phyloP scores from a whole-genome alignment of 2,797 vertebrate species.

The Chromis chromis region DNA sequence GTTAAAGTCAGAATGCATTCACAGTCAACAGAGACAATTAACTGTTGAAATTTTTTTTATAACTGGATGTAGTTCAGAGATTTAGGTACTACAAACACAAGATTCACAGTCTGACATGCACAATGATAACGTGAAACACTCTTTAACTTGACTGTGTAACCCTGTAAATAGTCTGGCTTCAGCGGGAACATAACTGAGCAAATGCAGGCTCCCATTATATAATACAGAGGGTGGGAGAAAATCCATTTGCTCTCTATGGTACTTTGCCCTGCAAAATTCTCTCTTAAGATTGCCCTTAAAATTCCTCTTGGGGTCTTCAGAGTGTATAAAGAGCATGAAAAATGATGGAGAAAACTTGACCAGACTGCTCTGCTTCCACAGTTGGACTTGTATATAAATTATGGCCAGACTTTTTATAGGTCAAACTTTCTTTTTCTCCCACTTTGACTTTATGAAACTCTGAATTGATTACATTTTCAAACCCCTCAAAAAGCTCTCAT shows the following conservation, averaged over 20 bases:
- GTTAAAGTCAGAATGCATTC: not conserved
- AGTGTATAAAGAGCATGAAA: conserved; percentile 69
- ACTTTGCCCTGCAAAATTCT: conserved; percentile 62
- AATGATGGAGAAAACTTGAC: conserved; percentile 56
- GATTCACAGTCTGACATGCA: conserved; percentile 23
- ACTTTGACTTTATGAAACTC: conserved; percentile 48
- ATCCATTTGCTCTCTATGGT: conserved; percentile 63
- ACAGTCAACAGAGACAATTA: not conserved
- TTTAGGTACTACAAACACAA: not conserved
- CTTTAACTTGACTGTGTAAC: conserved; percentile 32
- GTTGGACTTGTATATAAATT: conserved; percentile 48
- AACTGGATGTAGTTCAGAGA: conserved; percentile 3
- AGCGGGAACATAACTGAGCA: conserved; percentile 58
- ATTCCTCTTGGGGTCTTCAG: conserved; percentile 50
- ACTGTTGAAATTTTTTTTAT: not conserved
- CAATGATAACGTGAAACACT: conserved; percentile 13
- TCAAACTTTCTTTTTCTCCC: conserved; percentile 41
- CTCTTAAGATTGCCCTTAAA: conserved; percentile 64
- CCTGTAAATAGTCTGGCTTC: conserved; percentile 56
- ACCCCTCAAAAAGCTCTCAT: conserved; percentile 59
- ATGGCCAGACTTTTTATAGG: conserved; percentile 44
- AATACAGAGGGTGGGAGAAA: conserved; percentile 57
- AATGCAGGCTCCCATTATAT: conserved; percentile 58
- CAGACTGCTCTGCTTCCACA: conserved; percentile 43
- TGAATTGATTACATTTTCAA: conserved; percentile 60